phyloP scores from a whole-genome alignment of 1,140 invertebrate genomes.

The Meloidogyne chitwoodi region DNA sequence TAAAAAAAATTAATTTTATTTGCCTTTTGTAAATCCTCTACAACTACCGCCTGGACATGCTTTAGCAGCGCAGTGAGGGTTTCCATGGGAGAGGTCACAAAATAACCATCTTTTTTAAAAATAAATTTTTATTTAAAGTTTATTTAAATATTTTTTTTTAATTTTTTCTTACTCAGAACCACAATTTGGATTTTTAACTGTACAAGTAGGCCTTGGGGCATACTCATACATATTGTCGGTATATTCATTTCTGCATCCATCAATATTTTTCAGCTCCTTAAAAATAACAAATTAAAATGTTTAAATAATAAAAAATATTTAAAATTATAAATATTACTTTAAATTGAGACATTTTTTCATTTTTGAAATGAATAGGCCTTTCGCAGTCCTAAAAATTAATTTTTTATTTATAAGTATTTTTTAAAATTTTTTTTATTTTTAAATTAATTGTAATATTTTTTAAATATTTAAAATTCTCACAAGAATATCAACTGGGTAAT shows the following conservation, averaged over 20 bases:
- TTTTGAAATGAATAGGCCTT: conserved; percentile 51
- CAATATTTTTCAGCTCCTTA: conserved; percentile 17
- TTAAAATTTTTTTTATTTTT: no score
- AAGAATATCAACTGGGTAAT: not conserved
- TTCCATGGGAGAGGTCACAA: conserved; percentile 48
- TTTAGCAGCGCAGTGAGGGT: conserved; percentile 47
- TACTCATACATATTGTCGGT: conserved; percentile 54
- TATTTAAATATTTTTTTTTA: conserved; percentile 58
- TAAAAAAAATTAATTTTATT: no score
- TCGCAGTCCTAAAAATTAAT: conserved; percentile 36
- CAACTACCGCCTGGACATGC: conserved; percentile 45
- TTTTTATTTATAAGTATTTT: conserved; percentile 20
- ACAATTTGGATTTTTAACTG: conserved; percentile 78
- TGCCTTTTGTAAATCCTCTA: conserved; percentile 16
- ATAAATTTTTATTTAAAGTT: no score
- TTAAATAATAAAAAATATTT: no score
- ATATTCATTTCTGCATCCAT: conserved; percentile 54
- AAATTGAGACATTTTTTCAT: conserved; percentile 51
- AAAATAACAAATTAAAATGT: conserved; percentile 7
- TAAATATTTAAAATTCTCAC: not conserved
- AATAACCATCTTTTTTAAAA: conserved; percentile 42
- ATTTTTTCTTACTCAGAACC: conserved; percentile 64
- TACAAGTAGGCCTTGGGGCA: conserved; percentile 61
- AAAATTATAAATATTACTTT: conserved; percentile 35
- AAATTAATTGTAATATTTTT: no score